These are phyloP conservation scores for Adelges cooleyi DNA, from an alignment of 1,140 invertebrate genomes.

Conservation along the genomic window DNA sequence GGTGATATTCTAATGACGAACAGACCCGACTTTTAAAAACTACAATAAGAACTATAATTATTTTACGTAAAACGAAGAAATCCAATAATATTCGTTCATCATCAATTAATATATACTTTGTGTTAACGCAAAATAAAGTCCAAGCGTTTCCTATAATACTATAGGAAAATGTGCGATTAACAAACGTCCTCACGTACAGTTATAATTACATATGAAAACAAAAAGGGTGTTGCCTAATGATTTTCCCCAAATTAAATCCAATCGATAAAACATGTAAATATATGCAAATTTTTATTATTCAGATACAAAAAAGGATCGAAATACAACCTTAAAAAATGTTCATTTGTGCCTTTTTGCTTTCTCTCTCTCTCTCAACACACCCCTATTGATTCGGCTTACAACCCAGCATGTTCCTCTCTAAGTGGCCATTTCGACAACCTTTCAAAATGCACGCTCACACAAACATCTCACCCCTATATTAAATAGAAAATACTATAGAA, in stretches of 20 bases:
- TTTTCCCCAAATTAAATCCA: background rate
- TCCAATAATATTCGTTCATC: too few species aligned
- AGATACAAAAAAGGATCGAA: background rate
- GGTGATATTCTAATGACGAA: too few species aligned
- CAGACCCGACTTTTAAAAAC: too few species aligned
- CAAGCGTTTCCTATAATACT: too few species aligned
- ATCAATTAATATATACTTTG: too few species aligned
- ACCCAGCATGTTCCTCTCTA: background rate
- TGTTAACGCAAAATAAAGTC: too few species aligned
- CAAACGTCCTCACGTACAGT: too few species aligned
- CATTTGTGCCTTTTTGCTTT: background rate
- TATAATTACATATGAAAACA: background rate
- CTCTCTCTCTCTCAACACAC: background rate
- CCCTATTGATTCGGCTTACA: background rate
- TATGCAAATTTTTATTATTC: slow-evolving; percentile 17
- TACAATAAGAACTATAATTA: too few species aligned
- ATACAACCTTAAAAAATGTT: slow-evolving; percentile 3
- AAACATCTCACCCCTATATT: slow-evolving; percentile 6
- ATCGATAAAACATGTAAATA: slow-evolving; percentile 21
- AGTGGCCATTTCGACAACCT: slow-evolving; percentile 26
- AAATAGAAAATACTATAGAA: slow-evolving; percentile 13
- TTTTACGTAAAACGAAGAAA: too few species aligned
- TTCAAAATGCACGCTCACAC: slow-evolving; percentile 12
- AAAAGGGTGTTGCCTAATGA: background rate
- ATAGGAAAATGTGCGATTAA: too few species aligned